A percentile compares a stretch with the other conserved stretches of the same genome.
phyloP scores from a whole-genome alignment of 2,113 vertebrate genomes.

The Fregetta grallaria region DNA sequence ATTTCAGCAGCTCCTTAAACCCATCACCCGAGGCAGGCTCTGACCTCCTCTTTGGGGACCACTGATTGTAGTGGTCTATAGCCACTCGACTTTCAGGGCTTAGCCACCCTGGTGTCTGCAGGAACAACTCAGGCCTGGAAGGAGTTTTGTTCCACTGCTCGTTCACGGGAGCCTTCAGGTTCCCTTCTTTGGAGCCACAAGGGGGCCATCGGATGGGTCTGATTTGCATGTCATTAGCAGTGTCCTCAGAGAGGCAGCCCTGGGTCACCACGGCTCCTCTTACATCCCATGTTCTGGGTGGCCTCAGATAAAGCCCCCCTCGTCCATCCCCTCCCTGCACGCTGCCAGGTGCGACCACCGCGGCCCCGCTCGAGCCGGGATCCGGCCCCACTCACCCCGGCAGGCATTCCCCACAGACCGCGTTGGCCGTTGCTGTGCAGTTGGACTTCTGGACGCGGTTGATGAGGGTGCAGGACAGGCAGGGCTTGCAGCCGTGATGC shows the following conservation, averaged over 20 bases:
- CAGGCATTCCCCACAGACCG: slow-evolving; percentile 79
- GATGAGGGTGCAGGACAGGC: slow-evolving; percentile 78
- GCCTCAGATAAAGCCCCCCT: not conserved
- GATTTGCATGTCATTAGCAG: not conserved
- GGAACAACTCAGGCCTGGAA: not conserved
- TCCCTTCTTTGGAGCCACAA: not conserved
- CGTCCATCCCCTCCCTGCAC: fast-evolving
- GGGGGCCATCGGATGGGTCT: fast-evolving
- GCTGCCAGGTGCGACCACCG: fast-evolving
- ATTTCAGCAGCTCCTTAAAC: not conserved
- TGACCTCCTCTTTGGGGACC: not conserved
- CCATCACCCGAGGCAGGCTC: not conserved
- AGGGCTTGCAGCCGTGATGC: slow-evolving; percentile 77
- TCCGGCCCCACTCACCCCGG: slow-evolving; percentile 64
- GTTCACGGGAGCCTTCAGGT: fast-evolving
- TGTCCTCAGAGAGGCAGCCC: not conserved
- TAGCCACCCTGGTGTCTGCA: not conserved
- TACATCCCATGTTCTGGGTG: fast-evolving
- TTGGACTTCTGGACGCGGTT: slow-evolving; percentile 76
- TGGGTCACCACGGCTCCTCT: not conserved
- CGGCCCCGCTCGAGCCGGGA: fast-evolving
- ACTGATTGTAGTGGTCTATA: not conserved
- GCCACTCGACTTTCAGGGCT: not conserved
- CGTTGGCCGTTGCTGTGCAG: slow-evolving; percentile 72
- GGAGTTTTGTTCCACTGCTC: not conserved